Base-by-base conservation (phyloP, 2,797 vertebrate genomes). In the Lepus oiostolus region DNA sequence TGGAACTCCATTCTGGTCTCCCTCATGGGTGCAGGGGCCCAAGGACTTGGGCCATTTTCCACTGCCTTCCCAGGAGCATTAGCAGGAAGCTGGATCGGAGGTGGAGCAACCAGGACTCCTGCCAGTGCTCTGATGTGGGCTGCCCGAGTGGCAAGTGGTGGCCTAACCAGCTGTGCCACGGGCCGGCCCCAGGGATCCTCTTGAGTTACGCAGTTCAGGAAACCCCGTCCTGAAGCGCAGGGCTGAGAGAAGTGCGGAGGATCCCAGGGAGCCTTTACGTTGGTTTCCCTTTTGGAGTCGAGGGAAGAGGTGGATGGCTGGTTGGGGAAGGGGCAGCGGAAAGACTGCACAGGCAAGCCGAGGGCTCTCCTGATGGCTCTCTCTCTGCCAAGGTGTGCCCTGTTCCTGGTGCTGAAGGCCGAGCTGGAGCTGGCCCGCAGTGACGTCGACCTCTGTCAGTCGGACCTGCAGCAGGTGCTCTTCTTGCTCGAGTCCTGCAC, bases 371-470 rank as follows among this genome's bases (percentile, higher is more conserved):
- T 76, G 30, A 79, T 60, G 72, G 19, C 63, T 72, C 62, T 88
- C 72, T 92, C 24, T 75, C 75, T 35, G 26, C 83, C 50, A 91
- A 97, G 99, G 95, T 99, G 99, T 98, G 98, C 98, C 2, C 98
- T 99, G 92, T 98, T 99, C 93, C 96, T 99, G 94, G 98, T 99
- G 92, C 97, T 99, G 91, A 99, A 99, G 96, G 98, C 99, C 0
- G 98, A 99, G 96, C 94, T 99, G 97, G 99, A 99, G 96, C 96
- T 99, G 94, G 98, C 98, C 95, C 99, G 99, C 50, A 98, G 97
- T 0, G 98, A 99, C 88, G 92, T 74, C 28, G 99, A 98, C 52
- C 98, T 99, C 89, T 98, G 99, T 97, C 95, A 97, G 47, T 97
- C 98, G 0, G 99, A 99, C 96, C 98, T 99, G 38, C 98, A 99